These are phyloP conservation scores for Vicugna pacos DNA, from an alignment of 2,113 vertebrate species.

Conservation along the genomic window DNA sequence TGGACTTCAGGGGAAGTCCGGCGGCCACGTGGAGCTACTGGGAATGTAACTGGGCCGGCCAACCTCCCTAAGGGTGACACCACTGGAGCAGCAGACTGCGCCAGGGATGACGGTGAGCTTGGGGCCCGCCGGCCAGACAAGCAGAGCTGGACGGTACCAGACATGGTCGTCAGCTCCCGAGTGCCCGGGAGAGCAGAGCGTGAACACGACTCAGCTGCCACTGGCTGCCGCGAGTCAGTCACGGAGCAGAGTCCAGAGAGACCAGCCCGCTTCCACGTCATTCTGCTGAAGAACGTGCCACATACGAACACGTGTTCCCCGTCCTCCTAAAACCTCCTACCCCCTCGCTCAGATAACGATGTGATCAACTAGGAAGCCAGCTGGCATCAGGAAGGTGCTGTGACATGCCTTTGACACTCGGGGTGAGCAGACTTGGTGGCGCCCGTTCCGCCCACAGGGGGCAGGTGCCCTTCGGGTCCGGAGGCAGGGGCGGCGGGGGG, in stretches of 20 bases:
- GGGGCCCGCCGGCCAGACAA: rapidly evolving
- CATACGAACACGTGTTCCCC: neutral
- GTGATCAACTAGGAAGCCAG: neutral
- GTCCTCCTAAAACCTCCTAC: neutral
- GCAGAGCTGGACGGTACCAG: rapidly evolving
- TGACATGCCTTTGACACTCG: neutral
- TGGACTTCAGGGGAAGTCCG: neutral
- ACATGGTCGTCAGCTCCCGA: neutral
- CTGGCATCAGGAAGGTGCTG: rapidly evolving
- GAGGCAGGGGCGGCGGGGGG: too few species aligned
- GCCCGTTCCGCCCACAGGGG: neutral
- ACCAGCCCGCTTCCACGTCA: neutral
- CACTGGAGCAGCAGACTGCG: rapidly evolving
- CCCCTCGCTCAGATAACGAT: neutral
- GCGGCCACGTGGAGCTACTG: rapidly evolving
- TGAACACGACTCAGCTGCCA: neutral
- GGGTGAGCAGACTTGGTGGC: neutral
- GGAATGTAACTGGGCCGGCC: too few species aligned
- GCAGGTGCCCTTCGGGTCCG: neutral
- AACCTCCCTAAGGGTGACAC: too few species aligned
- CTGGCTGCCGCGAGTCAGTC: neutral
- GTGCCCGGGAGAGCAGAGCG: neutral
- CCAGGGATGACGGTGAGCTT: rapidly evolving
- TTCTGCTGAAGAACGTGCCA: neutral
- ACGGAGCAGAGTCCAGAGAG: neutral